Evolutionary conservation across 2,797 vertebrate species (phyloP), one percentile per base, ranked within the genome.

Genomic region (Tokudaia tokunoshimensis): DNA sequence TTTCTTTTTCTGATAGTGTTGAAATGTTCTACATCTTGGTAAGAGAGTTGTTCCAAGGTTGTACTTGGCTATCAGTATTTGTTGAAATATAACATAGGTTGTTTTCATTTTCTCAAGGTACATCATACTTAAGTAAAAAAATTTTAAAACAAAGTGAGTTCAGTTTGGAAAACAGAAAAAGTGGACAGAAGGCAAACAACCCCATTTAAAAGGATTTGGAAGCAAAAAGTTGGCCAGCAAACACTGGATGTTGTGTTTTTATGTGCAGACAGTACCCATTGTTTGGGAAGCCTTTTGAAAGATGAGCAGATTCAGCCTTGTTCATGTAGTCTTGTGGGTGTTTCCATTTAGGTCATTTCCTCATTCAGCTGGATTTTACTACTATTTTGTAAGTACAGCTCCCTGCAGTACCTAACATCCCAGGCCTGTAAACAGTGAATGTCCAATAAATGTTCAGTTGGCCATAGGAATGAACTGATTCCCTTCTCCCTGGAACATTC

Each of bases 321-420:
- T 67, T 65, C 26, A 2, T 84, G 81, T 90, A 52, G 83, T 81
- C 91, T 81, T 57, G 22, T 81, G 31, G 82, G 95, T 50, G 20
- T 44, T 61, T 50, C 34, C 44, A 55, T 96, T 91, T 59, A 81
- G 67, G 55, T 90, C 70, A 86, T 92, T 81, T 94, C 93, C 34
- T 67, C 44, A 9, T 37, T 96, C 44, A 17, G 10, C 55, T 95
- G 88, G 88, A 94, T 83, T 96, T 95, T 89, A 79, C 89, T 92
- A 67, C 75, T 88, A 0, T 95, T 92, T 94, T 74, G 94, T 95
- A 50, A 79, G 7, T 7, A 29, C 9, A 12, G 26, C 47, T 81
- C 86, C 61, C 78, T 63, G 4, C 4, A 17, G 61, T 41, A 72
- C 91, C 96, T 63, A 19, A 59, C 52, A 81, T 26, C 87, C 78